A percentile compares a stretch with the other conserved stretches of the same genome.
Evolutionary conservation across 1,140 invertebrate genomes (phyloP).

Genomic region (Gyrodactylus salaris): DNA sequence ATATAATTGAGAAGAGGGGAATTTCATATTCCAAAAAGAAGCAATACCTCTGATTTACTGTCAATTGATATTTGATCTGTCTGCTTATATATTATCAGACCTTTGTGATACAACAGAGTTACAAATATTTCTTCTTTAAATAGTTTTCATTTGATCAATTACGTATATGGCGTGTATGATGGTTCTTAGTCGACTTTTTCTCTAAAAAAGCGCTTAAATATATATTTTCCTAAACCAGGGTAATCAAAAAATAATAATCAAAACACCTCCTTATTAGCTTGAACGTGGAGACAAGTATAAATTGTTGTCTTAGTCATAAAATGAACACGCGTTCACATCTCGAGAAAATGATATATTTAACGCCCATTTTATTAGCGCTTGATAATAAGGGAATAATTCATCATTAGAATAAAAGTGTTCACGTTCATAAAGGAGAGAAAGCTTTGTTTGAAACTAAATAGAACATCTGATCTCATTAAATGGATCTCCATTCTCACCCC

Average conservation of each 20-base stretch:
- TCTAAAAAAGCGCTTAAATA: neutral
- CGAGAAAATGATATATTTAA: neutral
- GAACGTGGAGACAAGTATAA: too few species aligned
- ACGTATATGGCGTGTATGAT: neutral
- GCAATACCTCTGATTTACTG: neutral
- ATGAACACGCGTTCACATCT: neutral
- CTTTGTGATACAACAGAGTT: neutral
- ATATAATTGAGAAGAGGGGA: neutral
- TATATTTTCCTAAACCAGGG: too few species aligned
- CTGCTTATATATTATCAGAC: neutral
- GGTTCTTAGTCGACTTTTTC: neutral
- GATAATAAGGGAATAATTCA: neutral
- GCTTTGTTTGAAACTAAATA: too few species aligned
- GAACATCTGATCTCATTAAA: neutral
- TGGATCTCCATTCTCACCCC: neutral
- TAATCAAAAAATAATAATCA: too few species aligned
- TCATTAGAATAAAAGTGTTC: neutral
- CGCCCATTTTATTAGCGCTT: neutral
- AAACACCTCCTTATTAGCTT: too few species aligned
- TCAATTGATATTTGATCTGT: neutral
- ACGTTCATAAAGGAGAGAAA: neutral
- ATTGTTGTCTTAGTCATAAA: too few species aligned
- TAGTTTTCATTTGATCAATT: neutral
- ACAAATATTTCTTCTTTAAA: neutral
- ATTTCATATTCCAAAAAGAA: neutral